A percentile compares a stretch with the other conserved stretches of the same genome.
Evolutionary conservation across 2,113 vertebrate species (phyloP).

Genomic region (Ranitomeya variabilis): DNA sequence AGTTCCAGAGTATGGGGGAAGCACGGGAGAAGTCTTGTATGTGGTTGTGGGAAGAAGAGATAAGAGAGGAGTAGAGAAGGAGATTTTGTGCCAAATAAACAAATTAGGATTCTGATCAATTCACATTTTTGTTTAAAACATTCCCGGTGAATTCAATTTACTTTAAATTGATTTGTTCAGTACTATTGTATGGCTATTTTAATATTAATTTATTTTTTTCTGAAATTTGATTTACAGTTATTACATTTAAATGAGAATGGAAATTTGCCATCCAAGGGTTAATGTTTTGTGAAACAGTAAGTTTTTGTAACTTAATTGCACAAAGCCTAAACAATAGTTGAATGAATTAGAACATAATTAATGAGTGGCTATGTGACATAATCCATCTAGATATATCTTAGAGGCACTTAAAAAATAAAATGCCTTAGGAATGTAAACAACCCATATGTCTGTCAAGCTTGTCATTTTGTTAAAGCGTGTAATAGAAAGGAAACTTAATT

Average conservation of each 20-base stretch:
- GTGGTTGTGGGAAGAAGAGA: too few species aligned
- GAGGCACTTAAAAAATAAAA: conserved; percentile 66
- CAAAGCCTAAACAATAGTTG: conserved; percentile 61
- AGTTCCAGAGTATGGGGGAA: too few species aligned
- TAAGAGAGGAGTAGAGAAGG: too few species aligned
- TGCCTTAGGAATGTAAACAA: conserved; percentile 66
- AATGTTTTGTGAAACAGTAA: conserved; percentile 11
- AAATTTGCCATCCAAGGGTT: background rate
- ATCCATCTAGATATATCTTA: conserved; percentile 62
- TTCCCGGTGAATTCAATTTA: too few species aligned
- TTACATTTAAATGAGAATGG: background rate
- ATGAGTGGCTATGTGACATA: conserved; percentile 60
- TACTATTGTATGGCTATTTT: too few species aligned
- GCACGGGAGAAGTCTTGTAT: too few species aligned
- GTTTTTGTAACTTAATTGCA: conserved; percentile 14
- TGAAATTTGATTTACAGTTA: too few species aligned
- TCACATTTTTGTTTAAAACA: too few species aligned
- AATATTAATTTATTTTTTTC: too few species aligned
- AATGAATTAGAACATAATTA: conserved; percentile 65
- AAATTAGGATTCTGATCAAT: too few species aligned
- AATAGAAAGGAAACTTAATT: conserved; percentile 70
- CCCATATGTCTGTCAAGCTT: conserved; percentile 71
- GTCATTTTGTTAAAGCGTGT: conserved; percentile 66
- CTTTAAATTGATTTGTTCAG: too few species aligned
- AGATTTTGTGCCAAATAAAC: too few species aligned